Base-by-base conservation (phyloP, 2,888 invertebrate species). In the Pterobdella sp. region DNA sequence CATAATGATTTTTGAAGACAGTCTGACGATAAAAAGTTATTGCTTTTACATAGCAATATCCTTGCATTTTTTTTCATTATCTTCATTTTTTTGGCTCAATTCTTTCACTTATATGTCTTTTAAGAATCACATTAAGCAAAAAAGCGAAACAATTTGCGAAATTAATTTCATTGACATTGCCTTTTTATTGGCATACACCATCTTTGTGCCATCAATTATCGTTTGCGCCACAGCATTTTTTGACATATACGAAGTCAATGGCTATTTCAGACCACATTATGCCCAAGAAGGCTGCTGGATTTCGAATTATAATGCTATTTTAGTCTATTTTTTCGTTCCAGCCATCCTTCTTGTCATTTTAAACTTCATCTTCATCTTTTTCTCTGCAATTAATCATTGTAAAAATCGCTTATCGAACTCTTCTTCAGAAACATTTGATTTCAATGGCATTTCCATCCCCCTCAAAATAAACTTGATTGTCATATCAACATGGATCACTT, bases 61-160 rank as follows among this genome's bases (percentile, higher is more conserved):
- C 32, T 84, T 85, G 72, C 86, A 86, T 77, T 87, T 85, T 80
- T 82, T 83, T 76, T 87, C 86, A 79, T 80, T 87, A 73, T 82
- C 86, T 0, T 84, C 87, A 1, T 87, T 87, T 79, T 84, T 84
- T 74, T 87, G 87, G 87, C 86, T 86, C 85, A 83, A 86, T 70
- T 36, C 68, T 14, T 68, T 68, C 7, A 42, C 68, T 35, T 36
- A 37, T 26, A 4, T 22, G 3, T 35, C 68, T 14, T 36, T 37
- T 29, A 42, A 37, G 26, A 42, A 68, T 42, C n/a, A 56, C 26
- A 4, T 56, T 4, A 22, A 26, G 26, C 60, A 56, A 56, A 56
- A 56, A 22, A 56, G n/a, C n/a, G n/a, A 56, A 4, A 4, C n/a
- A 3, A 4, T 56, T 18, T 56, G 18, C 26, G n/a, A 56, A 56